Base-by-base conservation (phyloP, 2,113 vertebrate species). In the Actinemys pallida region DNA sequence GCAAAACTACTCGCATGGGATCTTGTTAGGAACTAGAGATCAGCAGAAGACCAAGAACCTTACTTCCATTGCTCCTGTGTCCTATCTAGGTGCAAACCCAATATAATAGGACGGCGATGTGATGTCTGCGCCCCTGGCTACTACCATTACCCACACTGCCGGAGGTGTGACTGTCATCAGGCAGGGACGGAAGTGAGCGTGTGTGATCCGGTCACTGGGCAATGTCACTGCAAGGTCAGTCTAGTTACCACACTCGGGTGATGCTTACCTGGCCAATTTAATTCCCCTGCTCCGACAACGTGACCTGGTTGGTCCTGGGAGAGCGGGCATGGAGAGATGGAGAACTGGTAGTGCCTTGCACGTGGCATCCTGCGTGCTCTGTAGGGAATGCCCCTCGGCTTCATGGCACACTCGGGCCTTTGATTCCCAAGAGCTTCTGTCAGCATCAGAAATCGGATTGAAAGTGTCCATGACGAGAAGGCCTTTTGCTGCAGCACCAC, bases 151-250 rank as follows among this genome's bases (percentile, higher is more conserved):
- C 99, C 99, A 10, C 96, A 98, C 92, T 99, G 99, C 95, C 98
- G 93, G 65, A 98, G 84, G 0, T 99, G 99, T 7, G 96, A 99
- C 97, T 99, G 99, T 94, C 99, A 99, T 3, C 97, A 97, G 47
- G 99, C 99, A 0, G 99, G 99, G 94, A 99, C 99, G 0, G 95
- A 98, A 2, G 98, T 98, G 0, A 98, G 98, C 1, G 92, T 98
- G 82, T 99, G 99, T 0, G 97, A 99, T 97, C 98, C 98, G 0
- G 69, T 98, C 94, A 99, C 98, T 0, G 99, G 99, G 90, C 99
- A 94, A 88, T 99, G 99, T 88, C 98, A 98, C 89, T 99, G 99
- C 98, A 99, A 99, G 99, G 99, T 99, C 91, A 92, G 98, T 88
- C 79, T 83, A 27, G 8, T 0, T 0, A 13, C 0, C 25, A 10